Evolutionary conservation across 2,888 invertebrate genomes (phyloP), one percentile per base, ranked within the genome.

Genomic region (Hemaris fuciformis): DNA sequence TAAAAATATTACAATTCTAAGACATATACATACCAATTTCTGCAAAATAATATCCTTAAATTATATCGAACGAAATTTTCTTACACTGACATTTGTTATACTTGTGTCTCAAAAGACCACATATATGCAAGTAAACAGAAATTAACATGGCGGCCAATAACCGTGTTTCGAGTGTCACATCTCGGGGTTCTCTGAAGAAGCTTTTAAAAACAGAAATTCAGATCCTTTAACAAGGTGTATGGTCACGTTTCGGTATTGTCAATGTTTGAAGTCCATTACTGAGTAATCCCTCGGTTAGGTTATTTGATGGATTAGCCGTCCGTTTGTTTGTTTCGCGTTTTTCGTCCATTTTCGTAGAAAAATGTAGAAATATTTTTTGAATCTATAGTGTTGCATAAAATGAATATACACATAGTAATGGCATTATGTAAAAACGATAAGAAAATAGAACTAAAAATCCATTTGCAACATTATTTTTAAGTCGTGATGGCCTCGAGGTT

Each of bases 251-350:
- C 75, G 68, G 72, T 64, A 67, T 71, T 72, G 77, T 76, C 79
- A 80, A 82, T 88, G 77, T 88, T 89, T 89, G 76, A 75, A 75
- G 84, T 80, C 89, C 89, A 89, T 90, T 90, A 89, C 83, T 79
- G 76, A 77, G 75, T 85, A 84, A 88, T 87, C 87, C 84, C 53
- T 61, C 63, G 63, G 69, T 71, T 72, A 75, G 75, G 66, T 74
- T 70, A 71, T 76, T 77, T 83, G 77, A 78, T 72, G 77, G 85
- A 86, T 88, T 83, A 86, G 73, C 71, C 64, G 63, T 20, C 3
- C 57, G 23, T 45, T 57, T 62, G 64, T 53, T 48, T 25, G 53
- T 53, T 60, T 60, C 25, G 41, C 41, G 53, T 53, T 60, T 48
- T 53, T 25, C 25, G 41, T 53, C 53, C 27, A 18, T 15, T 15